These are phyloP conservation scores for Erpobdella octoculata DNA, from an alignment of 2,888 invertebrate genomes.

Conservation along the genomic window DNA sequence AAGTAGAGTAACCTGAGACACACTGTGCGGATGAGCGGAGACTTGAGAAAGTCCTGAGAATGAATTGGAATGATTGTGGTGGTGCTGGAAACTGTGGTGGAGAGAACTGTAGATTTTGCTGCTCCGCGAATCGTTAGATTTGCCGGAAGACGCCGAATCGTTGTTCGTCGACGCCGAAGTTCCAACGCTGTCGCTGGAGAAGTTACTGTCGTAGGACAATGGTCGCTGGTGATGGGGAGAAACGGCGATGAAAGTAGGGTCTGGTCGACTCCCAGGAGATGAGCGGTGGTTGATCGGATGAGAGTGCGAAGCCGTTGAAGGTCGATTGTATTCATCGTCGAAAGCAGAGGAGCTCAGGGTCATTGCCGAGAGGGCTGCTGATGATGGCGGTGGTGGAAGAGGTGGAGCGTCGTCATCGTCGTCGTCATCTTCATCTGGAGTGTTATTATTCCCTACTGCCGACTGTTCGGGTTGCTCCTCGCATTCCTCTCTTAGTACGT, in stretches of 20 bases:
- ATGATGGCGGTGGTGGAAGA: background rate
- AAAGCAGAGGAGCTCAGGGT: background rate
- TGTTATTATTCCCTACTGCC: background rate
- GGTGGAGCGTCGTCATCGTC: background rate
- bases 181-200: slow-evolving; percentile 7
- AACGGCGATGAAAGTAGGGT: background rate
- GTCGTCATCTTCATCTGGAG: slow-evolving; percentile 2
- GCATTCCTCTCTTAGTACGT: slow-evolving; percentile 12
- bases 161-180: background rate
- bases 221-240: background rate
- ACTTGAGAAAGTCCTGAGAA: too few relatives aligned
- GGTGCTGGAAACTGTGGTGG: background rate
- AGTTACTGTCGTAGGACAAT: slow-evolving; percentile 5
- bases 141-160: background rate
- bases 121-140: background rate
- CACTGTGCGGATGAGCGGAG: too few relatives aligned
- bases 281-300: background rate
- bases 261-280: background rate
- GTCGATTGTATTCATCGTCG: background rate
- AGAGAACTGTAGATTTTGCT: background rate
- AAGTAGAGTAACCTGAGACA: background rate
- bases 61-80: background rate
- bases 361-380: background rate
- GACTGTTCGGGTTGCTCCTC: background rate
- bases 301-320: background rate